These are phyloP conservation scores for Dermatemys mawii DNA, from an alignment of 2,113 vertebrate genomes.

Conservation along the genomic window DNA sequence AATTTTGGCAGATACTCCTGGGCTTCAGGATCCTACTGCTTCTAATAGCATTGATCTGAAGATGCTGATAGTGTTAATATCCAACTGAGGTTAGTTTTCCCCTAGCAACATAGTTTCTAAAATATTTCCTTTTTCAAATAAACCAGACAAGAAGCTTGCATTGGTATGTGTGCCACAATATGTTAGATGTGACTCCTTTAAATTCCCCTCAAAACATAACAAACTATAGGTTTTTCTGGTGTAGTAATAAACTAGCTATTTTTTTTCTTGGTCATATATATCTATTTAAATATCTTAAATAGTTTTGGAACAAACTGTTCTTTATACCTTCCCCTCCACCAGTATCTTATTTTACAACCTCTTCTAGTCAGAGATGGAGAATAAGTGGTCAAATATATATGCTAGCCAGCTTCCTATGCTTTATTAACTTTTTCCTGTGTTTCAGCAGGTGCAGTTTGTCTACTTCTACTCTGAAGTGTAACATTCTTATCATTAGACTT, in stretches of 20 bases:
- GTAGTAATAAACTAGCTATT: neutral
- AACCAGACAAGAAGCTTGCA: neutral
- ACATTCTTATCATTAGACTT: neutral
- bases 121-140: neutral
- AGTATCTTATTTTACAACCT: neutral
- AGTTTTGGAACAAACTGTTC: neutral
- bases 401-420: no score
- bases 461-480: neutral
- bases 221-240: neutral
- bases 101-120: neutral
- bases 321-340: neutral
- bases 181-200: neutral
- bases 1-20: neutral
- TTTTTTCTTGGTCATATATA: neutral
- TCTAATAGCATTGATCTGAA: neutral
- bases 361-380: neutral
- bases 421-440: neutral
- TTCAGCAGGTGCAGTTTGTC: accelerated
- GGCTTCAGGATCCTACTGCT: accelerated
- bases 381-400: neutral
- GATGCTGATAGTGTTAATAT: neutral
- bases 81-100: neutral
- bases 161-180: accelerated
- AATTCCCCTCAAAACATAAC: neutral
- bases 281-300: neutral